These are phyloP conservation scores for Acleris cristana DNA, from an alignment of 2,888 invertebrate genomes.

Conservation along the genomic window DNA sequence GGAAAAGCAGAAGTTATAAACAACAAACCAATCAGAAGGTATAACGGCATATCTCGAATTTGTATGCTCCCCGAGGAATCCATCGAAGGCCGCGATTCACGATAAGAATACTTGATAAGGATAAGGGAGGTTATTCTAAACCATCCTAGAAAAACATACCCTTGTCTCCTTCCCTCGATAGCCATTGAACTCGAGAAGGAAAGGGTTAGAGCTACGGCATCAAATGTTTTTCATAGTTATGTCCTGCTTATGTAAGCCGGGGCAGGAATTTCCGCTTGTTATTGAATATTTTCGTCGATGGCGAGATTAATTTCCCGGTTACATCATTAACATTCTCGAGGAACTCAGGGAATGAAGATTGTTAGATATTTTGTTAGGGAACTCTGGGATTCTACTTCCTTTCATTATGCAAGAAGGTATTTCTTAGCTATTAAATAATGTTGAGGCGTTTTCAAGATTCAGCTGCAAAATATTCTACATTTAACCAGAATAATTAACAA, in stretches of 20 bases:
- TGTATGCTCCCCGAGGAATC: constrained; percentile 31
- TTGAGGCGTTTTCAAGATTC: no score
- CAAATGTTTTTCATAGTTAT: no score
- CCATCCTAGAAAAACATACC: neutral
- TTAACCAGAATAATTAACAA: no score
- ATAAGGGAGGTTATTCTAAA: neutral
- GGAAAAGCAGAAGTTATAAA: constrained; percentile 25
- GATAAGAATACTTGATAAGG: constrained; percentile 34
- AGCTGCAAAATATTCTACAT: no score
- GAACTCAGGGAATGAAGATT: neutral
- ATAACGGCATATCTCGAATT: constrained; percentile 20
- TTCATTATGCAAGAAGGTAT: no score
- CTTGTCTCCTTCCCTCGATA: neutral
- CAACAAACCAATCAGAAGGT: constrained; percentile 32
- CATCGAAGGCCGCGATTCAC: constrained; percentile 22
- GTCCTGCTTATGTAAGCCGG: constrained; percentile 13
- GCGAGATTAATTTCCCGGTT: constrained; percentile 32
- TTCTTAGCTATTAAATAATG: no score
- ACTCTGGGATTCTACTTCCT: no score
- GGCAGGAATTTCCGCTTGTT: constrained; percentile 20
- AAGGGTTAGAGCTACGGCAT: no score
- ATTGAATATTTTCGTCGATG: constrained; percentile 33
- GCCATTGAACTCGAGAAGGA: no score
- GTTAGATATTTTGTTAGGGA: constrained; percentile 1
- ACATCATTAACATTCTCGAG: constrained; percentile 29